These are phyloP conservation scores for Telmatherina bonti DNA, from an alignment of 2,797 vertebrate species.

Conservation along the genomic window DNA sequence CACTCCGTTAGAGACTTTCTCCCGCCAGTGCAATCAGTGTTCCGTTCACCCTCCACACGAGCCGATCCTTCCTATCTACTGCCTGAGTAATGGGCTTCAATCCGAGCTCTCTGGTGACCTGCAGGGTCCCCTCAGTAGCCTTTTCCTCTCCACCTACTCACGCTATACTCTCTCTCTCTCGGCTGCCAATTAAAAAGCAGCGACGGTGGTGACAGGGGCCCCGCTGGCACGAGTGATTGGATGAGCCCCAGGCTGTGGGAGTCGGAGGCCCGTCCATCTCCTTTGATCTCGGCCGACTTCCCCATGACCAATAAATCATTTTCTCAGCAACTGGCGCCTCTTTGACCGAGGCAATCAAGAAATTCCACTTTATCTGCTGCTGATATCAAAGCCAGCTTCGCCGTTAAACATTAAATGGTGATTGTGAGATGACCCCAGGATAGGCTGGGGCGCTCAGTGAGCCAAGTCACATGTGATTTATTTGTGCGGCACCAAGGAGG, in stretches of 20 bases:
- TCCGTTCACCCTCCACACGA: slow-evolving; percentile 28
- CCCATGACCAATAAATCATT: slow-evolving; percentile 79
- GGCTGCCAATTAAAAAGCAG: slow-evolving; percentile 80
- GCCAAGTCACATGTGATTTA: slow-evolving; percentile 52
- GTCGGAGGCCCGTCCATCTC: slow-evolving; percentile 49
- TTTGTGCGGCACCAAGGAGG: slow-evolving; percentile 15
- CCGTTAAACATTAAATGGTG: slow-evolving; percentile 68
- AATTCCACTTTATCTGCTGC: slow-evolving; percentile 71
- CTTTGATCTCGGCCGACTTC: slow-evolving; percentile 72
- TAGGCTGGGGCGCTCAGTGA: slow-evolving; percentile 23
- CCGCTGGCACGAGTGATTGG: slow-evolving; percentile 76
- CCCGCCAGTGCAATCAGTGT: slow-evolving; percentile 55
- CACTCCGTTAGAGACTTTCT: slow-evolving; percentile 33
- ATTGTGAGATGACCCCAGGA: slow-evolving; percentile 69
- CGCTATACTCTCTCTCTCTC: slow-evolving; percentile 20
- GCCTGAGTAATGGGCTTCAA: slow-evolving; percentile 70
- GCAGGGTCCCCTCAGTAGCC: neutral
- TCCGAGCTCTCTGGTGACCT: slow-evolving; percentile 68
- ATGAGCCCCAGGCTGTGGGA: slow-evolving; percentile 52
- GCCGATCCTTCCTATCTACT: slow-evolving; percentile 59
- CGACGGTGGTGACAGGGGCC: slow-evolving; percentile 50
- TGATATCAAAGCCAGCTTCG: slow-evolving; percentile 61
- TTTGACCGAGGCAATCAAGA: slow-evolving; percentile 71
- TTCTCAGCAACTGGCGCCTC: slow-evolving; percentile 62
- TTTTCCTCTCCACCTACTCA: slow-evolving; percentile 21